phyloP scores from a whole-genome alignment of 2,113 vertebrate species.

The Ovibos moschatus region DNA sequence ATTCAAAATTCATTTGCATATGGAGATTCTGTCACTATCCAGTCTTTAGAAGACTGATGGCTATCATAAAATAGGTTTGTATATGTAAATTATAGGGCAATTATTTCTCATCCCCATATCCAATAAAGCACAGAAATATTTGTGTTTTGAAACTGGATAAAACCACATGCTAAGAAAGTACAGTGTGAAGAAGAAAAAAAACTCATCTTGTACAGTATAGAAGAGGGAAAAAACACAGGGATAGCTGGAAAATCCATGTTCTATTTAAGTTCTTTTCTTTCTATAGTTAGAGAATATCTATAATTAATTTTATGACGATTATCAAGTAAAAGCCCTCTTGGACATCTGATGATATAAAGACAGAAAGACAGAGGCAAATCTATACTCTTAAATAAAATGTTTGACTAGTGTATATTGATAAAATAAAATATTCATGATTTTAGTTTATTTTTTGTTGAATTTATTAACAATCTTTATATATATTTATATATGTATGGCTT shows the following conservation, averaged over 20 bases:
- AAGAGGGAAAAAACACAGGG: background rate
- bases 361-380: constrained; percentile 17
- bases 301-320: constrained; percentile 8
- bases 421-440: constrained; percentile 77
- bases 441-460: constrained; percentile 81
- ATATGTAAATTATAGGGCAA: background rate
- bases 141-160: background rate
- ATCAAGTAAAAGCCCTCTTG: background rate
- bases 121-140: background rate
- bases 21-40: background rate
- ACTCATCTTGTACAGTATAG: background rate
- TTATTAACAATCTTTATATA: constrained; percentile 86
- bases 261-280: background rate
- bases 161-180: background rate
- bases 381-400: constrained; percentile 45
- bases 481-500: constrained; percentile 87
- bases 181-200: background rate
- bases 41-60: background rate
- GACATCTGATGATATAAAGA: constrained; percentile 15
- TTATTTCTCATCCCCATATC: background rate
- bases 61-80: background rate
- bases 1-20: background rate
- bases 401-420: constrained; percentile 60
- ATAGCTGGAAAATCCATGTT: background rate
- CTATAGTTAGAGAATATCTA: background rate